Conservation (phyloP, 2,797 vertebrate genomes). For the Tympanoctomys barrerae region DNA sequence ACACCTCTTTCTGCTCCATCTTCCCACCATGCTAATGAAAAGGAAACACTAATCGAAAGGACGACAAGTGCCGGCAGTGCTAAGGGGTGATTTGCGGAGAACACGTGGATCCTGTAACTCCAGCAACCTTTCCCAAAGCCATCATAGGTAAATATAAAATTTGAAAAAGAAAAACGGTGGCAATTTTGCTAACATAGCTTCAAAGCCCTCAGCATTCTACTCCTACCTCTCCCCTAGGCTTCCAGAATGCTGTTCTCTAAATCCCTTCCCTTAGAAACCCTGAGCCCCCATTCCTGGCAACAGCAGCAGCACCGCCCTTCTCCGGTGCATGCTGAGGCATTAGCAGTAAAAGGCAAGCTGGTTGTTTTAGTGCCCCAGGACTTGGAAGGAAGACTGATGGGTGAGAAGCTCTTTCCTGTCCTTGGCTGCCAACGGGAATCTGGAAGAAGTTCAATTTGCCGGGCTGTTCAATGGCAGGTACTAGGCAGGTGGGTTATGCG, state of each 20-base stretch:
- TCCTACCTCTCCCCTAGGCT: not conserved
- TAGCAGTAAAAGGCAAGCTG: not conserved
- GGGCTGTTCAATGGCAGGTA: not conserved
- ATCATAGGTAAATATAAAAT: not conserved
- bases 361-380: not conserved
- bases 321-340: not conserved
- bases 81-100: not conserved
- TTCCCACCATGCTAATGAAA: not conserved
- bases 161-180: conserved; percentile 18
- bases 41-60: not conserved
- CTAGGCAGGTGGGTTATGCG: not conserved
- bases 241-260: not conserved
- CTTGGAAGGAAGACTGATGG: not conserved
- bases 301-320: not conserved
- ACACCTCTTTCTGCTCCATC: no score
- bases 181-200: conserved; percentile 31
- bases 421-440: not conserved
- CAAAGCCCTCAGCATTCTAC: not conserved
- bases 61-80: not conserved
- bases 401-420: not conserved
- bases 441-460: not conserved
- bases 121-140: not conserved
- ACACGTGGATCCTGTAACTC: not conserved
- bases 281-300: not conserved
- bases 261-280: not conserved